Evolutionary conservation across 2,888 invertebrate genomes (phyloP).

Genomic region (Incurvaria masculella): DNA sequence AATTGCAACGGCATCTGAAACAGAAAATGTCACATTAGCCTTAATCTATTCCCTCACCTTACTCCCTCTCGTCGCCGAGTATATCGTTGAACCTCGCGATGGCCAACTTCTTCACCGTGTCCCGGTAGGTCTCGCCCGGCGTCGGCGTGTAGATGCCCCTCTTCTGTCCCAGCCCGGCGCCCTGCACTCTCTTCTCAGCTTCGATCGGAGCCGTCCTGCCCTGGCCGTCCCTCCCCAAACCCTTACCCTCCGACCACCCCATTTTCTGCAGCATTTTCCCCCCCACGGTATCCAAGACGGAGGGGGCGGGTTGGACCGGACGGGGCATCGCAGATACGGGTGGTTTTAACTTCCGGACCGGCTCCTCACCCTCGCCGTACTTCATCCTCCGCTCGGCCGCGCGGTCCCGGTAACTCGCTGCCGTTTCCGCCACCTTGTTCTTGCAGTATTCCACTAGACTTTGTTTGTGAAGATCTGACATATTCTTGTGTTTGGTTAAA

Average conservation of each 20-base stretch:
- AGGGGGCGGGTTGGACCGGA: conserved; percentile 58
- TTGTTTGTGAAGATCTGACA: conserved; percentile 93
- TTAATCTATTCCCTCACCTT: conserved; percentile 33
- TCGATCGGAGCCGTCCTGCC: conserved; percentile 92
- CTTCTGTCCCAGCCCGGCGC: conserved; percentile 86
- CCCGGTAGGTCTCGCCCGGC: conserved; percentile 84
- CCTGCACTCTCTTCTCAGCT: conserved; percentile 63
- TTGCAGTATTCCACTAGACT: conserved; percentile 64
- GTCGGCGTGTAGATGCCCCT: conserved; percentile 72
- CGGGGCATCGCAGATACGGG: conserved; percentile 31
- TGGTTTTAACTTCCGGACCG: conserved; percentile 41
- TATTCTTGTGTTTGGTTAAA: conserved; percentile 83
- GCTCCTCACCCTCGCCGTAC: conserved; percentile 83
- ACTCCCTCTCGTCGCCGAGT: conserved; percentile 57
- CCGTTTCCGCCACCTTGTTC: conserved; percentile 27
- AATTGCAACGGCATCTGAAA: background rate
- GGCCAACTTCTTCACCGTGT: conserved; percentile 88
- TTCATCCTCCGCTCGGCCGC: conserved; percentile 94
- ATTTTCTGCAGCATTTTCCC: conserved; percentile 95
- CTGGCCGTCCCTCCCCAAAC: conserved; percentile 90
- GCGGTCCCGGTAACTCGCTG: conserved; percentile 78
- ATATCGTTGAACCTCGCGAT: conserved; percentile 83
- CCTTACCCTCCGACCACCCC: conserved; percentile 99
- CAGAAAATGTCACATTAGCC: background rate
- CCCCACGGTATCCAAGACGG: conserved; percentile 86